Evolutionary conservation across 2,797 vertebrate species (phyloP).

Genomic region (Tamandua tetradactyla): DNA sequence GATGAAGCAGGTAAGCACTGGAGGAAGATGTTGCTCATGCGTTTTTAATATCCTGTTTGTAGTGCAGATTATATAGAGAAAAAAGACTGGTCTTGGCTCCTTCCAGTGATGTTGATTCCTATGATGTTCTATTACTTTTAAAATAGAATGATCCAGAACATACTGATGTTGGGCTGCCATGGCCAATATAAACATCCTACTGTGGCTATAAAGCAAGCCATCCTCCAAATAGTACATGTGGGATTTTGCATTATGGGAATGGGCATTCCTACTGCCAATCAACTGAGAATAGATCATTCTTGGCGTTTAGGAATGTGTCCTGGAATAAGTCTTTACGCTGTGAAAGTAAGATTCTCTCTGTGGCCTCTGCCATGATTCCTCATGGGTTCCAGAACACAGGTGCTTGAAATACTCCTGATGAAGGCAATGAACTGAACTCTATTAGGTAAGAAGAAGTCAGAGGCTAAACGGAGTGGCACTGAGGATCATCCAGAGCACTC

Average conservation of each 20-base stretch:
- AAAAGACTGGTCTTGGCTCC: not conserved
- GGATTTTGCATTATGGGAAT: not conserved
- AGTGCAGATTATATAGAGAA: not conserved
- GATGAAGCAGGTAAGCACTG: not conserved
- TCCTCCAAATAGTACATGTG: not conserved
- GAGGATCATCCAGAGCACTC: not conserved
- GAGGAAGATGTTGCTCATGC: not conserved
- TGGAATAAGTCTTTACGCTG: conserved; percentile 4
- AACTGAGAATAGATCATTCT: not conserved
- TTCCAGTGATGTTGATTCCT: not conserved
- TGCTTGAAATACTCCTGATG: not conserved
- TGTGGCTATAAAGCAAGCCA: not conserved
- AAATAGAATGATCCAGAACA: not conserved
- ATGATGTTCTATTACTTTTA: not conserved
- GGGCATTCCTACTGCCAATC: not conserved
- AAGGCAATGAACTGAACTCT: not conserved
- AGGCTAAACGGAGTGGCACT: not conserved
- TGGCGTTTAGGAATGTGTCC: not conserved
- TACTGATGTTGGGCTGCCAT: not conserved
- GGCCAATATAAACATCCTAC: not conserved
- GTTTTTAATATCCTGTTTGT: not conserved
- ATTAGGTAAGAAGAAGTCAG: not conserved
- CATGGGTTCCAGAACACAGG: not conserved
- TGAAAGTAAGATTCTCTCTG: not conserved
- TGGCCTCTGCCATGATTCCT: not conserved